Evolutionary conservation across 1,140 invertebrate genomes (phyloP).

Genomic region (Thalassaphorura encarpata): DNA sequence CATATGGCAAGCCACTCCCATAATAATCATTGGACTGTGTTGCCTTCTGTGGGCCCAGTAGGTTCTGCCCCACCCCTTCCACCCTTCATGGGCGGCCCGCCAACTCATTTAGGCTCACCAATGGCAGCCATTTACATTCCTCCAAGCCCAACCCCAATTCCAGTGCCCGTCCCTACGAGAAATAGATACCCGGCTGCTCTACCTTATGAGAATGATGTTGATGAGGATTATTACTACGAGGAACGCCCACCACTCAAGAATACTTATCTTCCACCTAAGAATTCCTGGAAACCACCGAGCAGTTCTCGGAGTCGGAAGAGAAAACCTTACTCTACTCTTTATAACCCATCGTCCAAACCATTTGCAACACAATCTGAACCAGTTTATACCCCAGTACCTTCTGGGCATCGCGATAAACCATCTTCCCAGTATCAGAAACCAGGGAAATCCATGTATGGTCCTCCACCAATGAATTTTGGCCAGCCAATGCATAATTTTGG

Average conservation of each 20-base stretch:
- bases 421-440: neutral
- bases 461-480: slow-evolving; percentile 13
- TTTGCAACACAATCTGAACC: neutral
- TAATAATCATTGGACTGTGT: no score
- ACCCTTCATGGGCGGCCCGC: slow-evolving; percentile 6
- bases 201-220: neutral
- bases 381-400: neutral
- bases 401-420: neutral
- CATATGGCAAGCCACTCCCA: no score
- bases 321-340: neutral
- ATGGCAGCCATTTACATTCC: neutral
- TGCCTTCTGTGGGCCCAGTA: no score
- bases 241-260: neutral
- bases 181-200: neutral
- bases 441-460: neutral
- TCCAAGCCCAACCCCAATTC: neutral
- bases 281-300: no score
- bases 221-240: neutral
- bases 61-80: neutral
- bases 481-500: slow-evolving; percentile 23
- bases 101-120: no score
- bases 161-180: no score
- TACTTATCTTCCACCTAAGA: no score
- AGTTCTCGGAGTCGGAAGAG: no score
- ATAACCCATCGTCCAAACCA: neutral